These are phyloP conservation scores for Lordiphosa clarofinis DNA, from an alignment of 1,140 invertebrate species.

Conservation along the genomic window DNA sequence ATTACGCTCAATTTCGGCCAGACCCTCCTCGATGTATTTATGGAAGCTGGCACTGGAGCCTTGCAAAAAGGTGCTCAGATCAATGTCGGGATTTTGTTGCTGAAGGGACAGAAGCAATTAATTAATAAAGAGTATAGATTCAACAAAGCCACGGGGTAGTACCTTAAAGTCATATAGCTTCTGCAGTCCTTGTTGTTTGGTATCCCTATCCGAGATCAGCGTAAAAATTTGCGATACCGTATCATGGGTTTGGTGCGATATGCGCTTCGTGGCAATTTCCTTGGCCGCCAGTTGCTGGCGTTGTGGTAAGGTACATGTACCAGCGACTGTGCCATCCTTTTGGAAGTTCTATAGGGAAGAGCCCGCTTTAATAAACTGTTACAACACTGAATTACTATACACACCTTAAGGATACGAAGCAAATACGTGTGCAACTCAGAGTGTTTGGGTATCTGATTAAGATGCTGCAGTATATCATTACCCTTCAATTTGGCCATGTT, in stretches of 20 bases:
- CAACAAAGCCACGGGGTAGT: not conserved
- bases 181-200: slow-evolving; percentile 91
- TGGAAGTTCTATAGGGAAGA: slow-evolving; percentile 64
- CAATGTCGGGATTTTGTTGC: slow-evolving; percentile 93
- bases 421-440: slow-evolving; percentile 91
- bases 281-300: slow-evolving; percentile 54
- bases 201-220: slow-evolving; percentile 94
- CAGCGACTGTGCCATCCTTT: slow-evolving; percentile 59
- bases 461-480: slow-evolving; percentile 87
- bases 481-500: slow-evolving; percentile 90
- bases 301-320: slow-evolving; percentile 54
- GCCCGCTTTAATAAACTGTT: not conserved
- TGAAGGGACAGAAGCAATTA: slow-evolving; percentile 58
- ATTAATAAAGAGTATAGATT: not conserved
- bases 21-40: slow-evolving; percentile 93
- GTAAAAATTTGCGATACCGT: slow-evolving; percentile 94
- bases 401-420: slow-evolving; percentile 87
- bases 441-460: slow-evolving; percentile 89
- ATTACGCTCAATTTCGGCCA: slow-evolving; percentile 86
- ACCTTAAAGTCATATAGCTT: slow-evolving; percentile 92
- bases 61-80: slow-evolving; percentile 93
- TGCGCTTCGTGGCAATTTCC: slow-evolving; percentile 80
- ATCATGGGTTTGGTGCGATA: slow-evolving; percentile 85
- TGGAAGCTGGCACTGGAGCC: slow-evolving; percentile 95
- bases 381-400: not conserved